Evolutionary conservation across 2,113 vertebrate genomes (phyloP), one percentile per base, ranked within the genome.

Genomic region (Atlantisia rogersi): DNA sequence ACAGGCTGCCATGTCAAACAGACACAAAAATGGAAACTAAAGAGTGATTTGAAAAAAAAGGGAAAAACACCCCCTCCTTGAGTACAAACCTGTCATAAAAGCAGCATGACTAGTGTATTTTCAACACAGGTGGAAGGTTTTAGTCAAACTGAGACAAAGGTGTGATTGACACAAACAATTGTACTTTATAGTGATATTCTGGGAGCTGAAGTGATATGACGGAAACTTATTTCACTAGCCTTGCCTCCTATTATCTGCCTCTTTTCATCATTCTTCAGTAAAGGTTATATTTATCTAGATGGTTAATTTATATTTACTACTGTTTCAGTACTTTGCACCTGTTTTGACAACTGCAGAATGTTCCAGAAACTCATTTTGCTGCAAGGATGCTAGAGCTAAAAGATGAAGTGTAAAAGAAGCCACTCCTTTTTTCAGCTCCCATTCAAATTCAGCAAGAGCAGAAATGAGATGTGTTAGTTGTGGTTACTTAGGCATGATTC

Each of bases 91-190:
- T 85, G 48, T 79, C 95, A 92, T 76, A 83, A 92, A 82, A 84
- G 55, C 73, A 85, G 73, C 31, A 91, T 83, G 78, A 80, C 53
- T 97, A 96, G 96, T 97, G 95, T 88, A 80, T 97, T 97, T 95
- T 55, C 92, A 93, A 91, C 60, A 80, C 73, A 94, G 73, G 82
- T 94, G 68, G 82, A 96, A 92, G 35, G 60, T 93, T 97, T 96
- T 91, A 93, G 79, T 93, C 67, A 97, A 93, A 97, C 31, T 78
- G 76, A 95, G 82, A 95, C 91, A 97, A 96, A 97, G 78, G 44
- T 94, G 32, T 89, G 91, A 97, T 77, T 97, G 97, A 96, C 92
- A 97, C 76, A 86, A 96, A 68, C 63, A 96, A 95, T 94, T 94
- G 86, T 74, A 94, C 44, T 46, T 95, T 93, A 93, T 71, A 95